phyloP scores from a whole-genome alignment of 2,888 invertebrate species.

The Tetheella fluctuosa region DNA sequence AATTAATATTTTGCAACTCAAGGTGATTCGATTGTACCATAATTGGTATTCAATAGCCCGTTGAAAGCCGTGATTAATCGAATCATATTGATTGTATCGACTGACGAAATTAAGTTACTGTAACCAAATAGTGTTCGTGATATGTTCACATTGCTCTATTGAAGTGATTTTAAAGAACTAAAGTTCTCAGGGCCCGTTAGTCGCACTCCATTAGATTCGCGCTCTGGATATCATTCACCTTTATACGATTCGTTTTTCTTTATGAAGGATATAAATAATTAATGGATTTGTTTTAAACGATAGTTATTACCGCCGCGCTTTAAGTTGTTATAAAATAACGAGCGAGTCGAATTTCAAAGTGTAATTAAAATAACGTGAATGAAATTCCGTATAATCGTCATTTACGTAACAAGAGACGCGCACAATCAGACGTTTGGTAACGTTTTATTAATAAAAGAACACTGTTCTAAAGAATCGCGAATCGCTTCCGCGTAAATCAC shows the following conservation, averaged over 20 bases:
- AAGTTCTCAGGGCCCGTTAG: neutral
- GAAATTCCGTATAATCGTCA: neutral
- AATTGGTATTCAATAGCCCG: slow-evolving; percentile 21
- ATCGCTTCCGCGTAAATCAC: neutral
- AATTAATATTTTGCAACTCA: slow-evolving; percentile 31
- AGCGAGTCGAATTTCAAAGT: slow-evolving; percentile 5
- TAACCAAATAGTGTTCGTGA: neutral
- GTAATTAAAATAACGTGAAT: slow-evolving; percentile 6
- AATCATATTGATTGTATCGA: slow-evolving; percentile 25
- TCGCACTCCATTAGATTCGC: slow-evolving; percentile 8
- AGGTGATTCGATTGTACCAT: slow-evolving; percentile 17
- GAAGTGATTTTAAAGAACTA: neutral
- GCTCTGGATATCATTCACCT: neutral
- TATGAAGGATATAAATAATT: neutral
- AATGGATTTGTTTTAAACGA: neutral
- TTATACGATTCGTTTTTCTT: neutral
- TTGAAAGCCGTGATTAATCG: slow-evolving; percentile 26
- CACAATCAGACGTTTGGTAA: neutral
- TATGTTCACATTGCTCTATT: neutral
- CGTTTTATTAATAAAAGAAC: neutral
- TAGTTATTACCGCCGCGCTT: neutral
- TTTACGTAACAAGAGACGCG: neutral
- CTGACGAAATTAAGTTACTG: neutral
- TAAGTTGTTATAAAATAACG: neutral
- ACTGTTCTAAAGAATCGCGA: neutral